phyloP scores from a whole-genome alignment of 2,113 vertebrate species.

The Bufo bufo region DNA sequence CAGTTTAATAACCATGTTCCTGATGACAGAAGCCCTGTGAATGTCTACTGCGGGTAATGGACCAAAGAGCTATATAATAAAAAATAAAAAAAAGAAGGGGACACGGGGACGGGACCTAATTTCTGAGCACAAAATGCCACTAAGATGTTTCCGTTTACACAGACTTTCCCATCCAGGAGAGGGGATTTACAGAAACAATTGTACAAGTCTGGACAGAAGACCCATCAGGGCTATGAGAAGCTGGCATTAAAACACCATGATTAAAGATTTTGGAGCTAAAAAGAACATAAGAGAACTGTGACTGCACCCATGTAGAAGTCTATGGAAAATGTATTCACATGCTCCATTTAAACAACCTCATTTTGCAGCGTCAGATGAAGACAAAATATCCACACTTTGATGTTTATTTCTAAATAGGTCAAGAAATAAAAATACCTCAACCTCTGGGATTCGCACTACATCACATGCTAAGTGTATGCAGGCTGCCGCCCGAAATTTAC shows the following conservation, averaged over 20 bases:
- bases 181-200: not conserved
- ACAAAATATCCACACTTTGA: conserved; percentile 7
- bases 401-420: conserved; percentile 29
- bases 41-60: no score
- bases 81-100: no score
- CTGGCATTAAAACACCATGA: no score
- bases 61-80: no score
- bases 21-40: no score
- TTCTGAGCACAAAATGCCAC: no score
- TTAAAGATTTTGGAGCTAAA: not conserved
- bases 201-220: no score
- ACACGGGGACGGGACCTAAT: no score
- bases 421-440: conserved; percentile 51
- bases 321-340: not conserved
- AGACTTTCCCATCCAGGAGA: not conserved
- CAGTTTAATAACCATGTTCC: no score
- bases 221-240: no score
- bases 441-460: conserved; percentile 53
- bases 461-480: conserved; percentile 27
- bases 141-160: not conserved
- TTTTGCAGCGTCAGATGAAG: not conserved
- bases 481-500: not conserved
- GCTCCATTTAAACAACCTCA: conserved; percentile 6
- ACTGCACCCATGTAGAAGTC: not conserved
- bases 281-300: not conserved